Evolutionary conservation across 2,888 invertebrate genomes (phyloP), one percentile per base, ranked within the genome.

Genomic region (Ischnus inquisitorius): DNA sequence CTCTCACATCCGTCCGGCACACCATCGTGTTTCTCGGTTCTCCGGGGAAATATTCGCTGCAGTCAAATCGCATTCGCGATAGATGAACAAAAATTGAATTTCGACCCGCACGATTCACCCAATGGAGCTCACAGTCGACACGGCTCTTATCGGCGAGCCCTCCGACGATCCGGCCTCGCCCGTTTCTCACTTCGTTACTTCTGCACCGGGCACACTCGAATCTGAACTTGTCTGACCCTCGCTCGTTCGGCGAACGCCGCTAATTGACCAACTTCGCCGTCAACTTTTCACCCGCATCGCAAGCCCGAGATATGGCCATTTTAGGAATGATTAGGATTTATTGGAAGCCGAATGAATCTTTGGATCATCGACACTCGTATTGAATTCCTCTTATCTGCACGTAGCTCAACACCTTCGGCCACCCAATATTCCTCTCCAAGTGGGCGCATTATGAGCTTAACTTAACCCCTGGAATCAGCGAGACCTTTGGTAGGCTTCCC

Each of bases 401-500:
- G 19, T 43, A 22, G 43, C 19, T 41, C 41, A 54, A 41, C 16
- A 16, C 25, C 51, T 25, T 10, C 16, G 57, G 22, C 41, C 57
- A 4, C 62, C 34, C 54, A 10, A 14, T 25, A 65, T 12, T 34
- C 48, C 64, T 34, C 54, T 76, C 57, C 65, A 75, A 83, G 75
- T 79, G 75, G 75, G 5, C 19, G 57, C 48, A 72, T 77, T 78
- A 78, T 41, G 25, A 51, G 77, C 81, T 82, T 79, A 76, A 77
- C 48, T 82, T 67, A 77, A 82, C 68, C 75, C 72, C 89, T 86
- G 86, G 88, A 91, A 89, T 90, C 89, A 87, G 84, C 87, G 86
- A 84, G 84, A 88, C 85, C 84, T 87, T 90, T 90, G 88, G 87
- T 74, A 82, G 92, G 92, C 90, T 92, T 92, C 92, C 84, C 43